Evolutionary conservation across 2,888 invertebrate genomes (phyloP).

Genomic region (Catocala sponsa): DNA sequence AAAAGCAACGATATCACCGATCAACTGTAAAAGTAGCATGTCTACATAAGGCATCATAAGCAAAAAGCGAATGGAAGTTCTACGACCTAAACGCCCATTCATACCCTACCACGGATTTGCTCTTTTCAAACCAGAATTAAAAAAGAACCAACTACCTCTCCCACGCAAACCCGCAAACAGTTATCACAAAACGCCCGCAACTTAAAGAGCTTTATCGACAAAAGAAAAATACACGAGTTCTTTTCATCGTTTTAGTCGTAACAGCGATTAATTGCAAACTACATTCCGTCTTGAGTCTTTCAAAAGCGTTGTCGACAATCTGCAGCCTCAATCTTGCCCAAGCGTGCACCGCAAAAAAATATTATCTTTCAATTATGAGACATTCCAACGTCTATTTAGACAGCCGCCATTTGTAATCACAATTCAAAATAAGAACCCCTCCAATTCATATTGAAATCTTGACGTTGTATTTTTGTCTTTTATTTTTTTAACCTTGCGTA

Average conservation of each 20-base stretch:
- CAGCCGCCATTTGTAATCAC: constrained; percentile 68
- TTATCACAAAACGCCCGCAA: constrained; percentile 5
- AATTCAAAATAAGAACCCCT: constrained; percentile 67
- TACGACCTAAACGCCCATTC: too few species aligned
- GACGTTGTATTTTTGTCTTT: constrained; percentile 21
- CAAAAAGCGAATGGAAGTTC: too few species aligned
- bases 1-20: too few species aligned
- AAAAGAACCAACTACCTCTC: not conserved
- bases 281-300: constrained; percentile 51
- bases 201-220: constrained; percentile 1
- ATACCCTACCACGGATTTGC: not conserved
- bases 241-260: constrained; percentile 24
- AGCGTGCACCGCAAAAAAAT: constrained; percentile 70
- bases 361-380: constrained; percentile 79
- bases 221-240: constrained; percentile 11
- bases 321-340: constrained; percentile 58
- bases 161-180: not conserved
- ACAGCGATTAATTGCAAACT: constrained; percentile 42
- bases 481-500: constrained; percentile 23
- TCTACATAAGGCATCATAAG: too few species aligned
- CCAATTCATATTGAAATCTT: constrained; percentile 33
- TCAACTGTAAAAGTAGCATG: too few species aligned
- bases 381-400: constrained; percentile 70
- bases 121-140: not conserved
- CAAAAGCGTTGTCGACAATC: constrained; percentile 52